Conservation (phyloP, 2,797 vertebrate species). For the Sternotherus odoratus region DNA sequence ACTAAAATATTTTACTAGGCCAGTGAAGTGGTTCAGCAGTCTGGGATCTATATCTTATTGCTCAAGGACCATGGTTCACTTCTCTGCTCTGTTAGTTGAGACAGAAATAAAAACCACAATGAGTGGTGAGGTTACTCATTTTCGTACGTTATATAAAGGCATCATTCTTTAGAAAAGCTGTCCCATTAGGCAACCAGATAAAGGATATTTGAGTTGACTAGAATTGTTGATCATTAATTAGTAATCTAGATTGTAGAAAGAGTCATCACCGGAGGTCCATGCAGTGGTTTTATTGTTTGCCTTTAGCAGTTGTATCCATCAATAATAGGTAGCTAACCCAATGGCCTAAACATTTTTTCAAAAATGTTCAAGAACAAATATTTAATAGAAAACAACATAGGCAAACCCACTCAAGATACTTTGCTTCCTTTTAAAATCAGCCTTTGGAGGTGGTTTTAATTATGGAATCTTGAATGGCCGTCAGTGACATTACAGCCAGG, state of each 20-base stretch:
- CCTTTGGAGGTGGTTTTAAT: neutral
- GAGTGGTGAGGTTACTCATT: neutral
- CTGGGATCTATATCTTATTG: neutral
- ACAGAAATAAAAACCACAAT: conserved; percentile 36
- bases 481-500: neutral
- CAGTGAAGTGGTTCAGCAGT: conserved; percentile 41
- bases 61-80: neutral
- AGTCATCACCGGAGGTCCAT: neutral
- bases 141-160: neutral
- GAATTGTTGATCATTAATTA: neutral
- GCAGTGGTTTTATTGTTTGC: neutral
- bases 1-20: conserved; percentile 71
- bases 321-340: neutral
- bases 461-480: conserved; percentile 27
- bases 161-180: neutral
- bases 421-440: neutral
- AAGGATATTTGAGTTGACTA: neutral
- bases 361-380: neutral
- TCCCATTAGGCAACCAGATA: neutral
- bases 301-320: neutral
- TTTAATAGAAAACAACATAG: neutral
- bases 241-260: fast-evolving
- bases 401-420: neutral
- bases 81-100: conserved; percentile 6
- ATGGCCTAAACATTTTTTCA: neutral